Conservation (phyloP, 1,140 invertebrate species). For the Chironomus striatipennis region DNA sequence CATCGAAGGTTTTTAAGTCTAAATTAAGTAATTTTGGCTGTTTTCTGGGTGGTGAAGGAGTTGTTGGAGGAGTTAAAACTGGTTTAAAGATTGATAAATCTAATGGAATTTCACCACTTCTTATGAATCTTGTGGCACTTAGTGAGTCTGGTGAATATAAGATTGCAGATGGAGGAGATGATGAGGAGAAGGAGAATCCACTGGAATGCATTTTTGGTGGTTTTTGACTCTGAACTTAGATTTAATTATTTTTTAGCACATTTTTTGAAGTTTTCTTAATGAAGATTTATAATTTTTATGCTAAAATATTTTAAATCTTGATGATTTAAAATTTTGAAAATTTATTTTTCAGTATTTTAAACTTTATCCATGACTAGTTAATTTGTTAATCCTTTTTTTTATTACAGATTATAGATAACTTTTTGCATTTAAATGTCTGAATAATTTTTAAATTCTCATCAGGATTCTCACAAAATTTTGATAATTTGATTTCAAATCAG, state of each 20-base stretch:
- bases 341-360: not conserved
- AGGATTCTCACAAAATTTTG: too few relatives aligned
- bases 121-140: not conserved
- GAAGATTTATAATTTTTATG: not conserved
- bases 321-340: not conserved
- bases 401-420: not conserved
- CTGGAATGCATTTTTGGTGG: not conserved
- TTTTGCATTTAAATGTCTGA: not conserved
- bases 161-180: not conserved
- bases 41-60: conserved; percentile 47
- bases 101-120: conserved; percentile 35
- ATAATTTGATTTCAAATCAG: too few relatives aligned
- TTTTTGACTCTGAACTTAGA: too few relatives aligned
- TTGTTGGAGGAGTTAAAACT: conserved; percentile 50
- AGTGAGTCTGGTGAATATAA: not conserved
- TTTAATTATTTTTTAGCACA: not conserved
- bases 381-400: too few relatives aligned
- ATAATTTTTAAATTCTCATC: too few relatives aligned
- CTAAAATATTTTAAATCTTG: not conserved
- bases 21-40: conserved; percentile 35
- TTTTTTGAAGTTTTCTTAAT: not conserved
- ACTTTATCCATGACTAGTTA: not conserved
- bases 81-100: conserved; percentile 46
- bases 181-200: not conserved
- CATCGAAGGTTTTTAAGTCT: conserved; percentile 9